Base-by-base conservation (phyloP, 2,113 vertebrate genomes). In the Solenodon paradoxus region DNA sequence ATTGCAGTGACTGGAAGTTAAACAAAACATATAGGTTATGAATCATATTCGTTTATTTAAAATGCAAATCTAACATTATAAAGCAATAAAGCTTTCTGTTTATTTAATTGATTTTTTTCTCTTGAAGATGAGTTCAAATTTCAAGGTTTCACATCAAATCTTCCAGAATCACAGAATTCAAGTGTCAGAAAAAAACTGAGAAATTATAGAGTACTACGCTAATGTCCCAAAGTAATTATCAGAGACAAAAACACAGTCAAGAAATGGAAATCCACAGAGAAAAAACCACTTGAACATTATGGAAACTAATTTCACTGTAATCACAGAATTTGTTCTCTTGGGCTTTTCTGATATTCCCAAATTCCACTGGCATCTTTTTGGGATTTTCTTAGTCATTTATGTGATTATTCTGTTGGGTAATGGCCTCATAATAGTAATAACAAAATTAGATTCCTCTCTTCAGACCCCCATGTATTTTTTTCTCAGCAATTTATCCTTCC, bases 341-440 rank as follows among this genome's bases (percentile, higher is more conserved):
- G 94, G 84, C 1, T 95, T 96, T 84, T 75, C 92, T 53, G 85
- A 94, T 57, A 28, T 51, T 47, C 81, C 90, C 61, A 28, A 24
- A 3, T 35, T 72, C 6, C 92, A 90, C 3, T 55, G n/a, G 61
- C 40, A 94, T 64, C 61, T 97, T 32, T 96, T 94, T 61, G 92
- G 92, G 20, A 15, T 82, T 26, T 96, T 97, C 86, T 63, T 78
- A 2, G 12, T 90, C 17, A 83, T 93, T 35, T 95, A 90, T 0
- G 0, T 87, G 26, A 83, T 82, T 59, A 87, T 96, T 5, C 47
- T 96, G 7, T 10, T 91, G 51, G 93, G 93, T 0, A 96, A 88
- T 77, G 87, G 72, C 3, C 8, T 66, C n/a, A 86, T 94, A 17
- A 51, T 96, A 53, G 4, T 85, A 30, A 59, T 96, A 55, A 94